Conservation (phyloP, 2,113 vertebrate species). For the Nycticorax nycticorax region DNA sequence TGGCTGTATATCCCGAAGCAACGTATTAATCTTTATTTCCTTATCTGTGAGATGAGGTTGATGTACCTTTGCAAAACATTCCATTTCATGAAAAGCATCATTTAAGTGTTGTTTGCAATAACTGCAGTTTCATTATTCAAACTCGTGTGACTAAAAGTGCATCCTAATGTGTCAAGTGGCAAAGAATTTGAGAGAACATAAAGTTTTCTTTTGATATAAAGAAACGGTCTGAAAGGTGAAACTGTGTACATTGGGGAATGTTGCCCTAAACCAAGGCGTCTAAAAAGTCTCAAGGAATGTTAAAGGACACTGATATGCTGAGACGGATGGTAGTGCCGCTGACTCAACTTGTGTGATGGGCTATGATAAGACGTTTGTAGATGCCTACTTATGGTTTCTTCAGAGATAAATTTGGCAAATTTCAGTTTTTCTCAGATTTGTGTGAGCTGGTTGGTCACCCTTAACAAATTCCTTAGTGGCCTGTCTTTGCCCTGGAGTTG, state of each 20-base stretch:
- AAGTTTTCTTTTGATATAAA: background rate
- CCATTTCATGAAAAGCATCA: background rate
- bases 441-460: background rate
- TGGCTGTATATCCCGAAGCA: background rate
- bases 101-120: background rate
- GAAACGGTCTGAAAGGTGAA: background rate
- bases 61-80: background rate
- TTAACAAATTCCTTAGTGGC: background rate
- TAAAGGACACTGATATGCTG: background rate
- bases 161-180: background rate
- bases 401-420: background rate
- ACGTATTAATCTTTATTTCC: background rate
- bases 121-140: background rate
- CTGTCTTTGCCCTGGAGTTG: background rate
- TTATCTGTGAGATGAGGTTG: background rate
- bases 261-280: background rate
- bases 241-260: background rate
- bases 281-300: background rate
- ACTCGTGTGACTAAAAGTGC: background rate
- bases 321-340: background rate
- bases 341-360: background rate
- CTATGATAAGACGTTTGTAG: background rate
- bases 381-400: background rate
- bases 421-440: background rate
- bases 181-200: background rate